A percentile compares a stretch with the other conserved stretches of the same genome.
These are phyloP conservation scores for Amphiduros pacificus DNA, from an alignment of 2,888 invertebrate genomes.

Conservation along the genomic window DNA sequence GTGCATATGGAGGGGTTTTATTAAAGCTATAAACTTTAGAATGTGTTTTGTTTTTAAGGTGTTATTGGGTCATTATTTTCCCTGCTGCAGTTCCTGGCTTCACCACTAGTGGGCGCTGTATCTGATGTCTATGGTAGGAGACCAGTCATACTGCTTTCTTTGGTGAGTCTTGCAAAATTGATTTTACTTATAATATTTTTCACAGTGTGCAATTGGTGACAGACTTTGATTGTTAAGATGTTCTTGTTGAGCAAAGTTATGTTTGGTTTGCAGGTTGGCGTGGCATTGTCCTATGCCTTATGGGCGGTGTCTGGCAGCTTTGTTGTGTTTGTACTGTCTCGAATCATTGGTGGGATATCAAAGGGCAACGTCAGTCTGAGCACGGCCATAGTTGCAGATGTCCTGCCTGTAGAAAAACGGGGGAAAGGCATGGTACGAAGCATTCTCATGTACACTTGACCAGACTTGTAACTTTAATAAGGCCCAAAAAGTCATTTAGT, in stretches of 20 bases:
- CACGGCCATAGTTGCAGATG: conserved; percentile 93
- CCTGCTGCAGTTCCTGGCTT: conserved; percentile 90
- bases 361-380: conserved; percentile 95
- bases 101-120: conserved; percentile 90
- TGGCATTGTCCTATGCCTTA: conserved; percentile 80
- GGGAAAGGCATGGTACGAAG: conserved; percentile 85
- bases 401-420: conserved; percentile 79
- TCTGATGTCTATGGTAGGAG: conserved; percentile 95
- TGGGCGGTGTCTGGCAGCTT: conserved; percentile 90
- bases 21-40: too few species aligned
- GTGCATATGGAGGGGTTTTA: too few species aligned
- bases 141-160: conserved; percentile 79
- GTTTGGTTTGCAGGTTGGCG: conserved; percentile 72
- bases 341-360: conserved; percentile 91
- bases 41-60: conserved; percentile 63
- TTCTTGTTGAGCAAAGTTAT: neutral
- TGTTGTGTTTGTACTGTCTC: conserved; percentile 84
- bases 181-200: too few species aligned
- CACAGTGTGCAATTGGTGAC: too few species aligned
- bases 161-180: too few species aligned
- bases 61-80: conserved; percentile 94
- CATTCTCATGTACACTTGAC: neutral
- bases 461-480: too few species aligned
- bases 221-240: too few species aligned
- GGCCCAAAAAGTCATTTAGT: too few species aligned